Evolutionary conservation across 2,113 vertebrate species (phyloP).

Genomic region (Cyanoramphus novaezelandiae): DNA sequence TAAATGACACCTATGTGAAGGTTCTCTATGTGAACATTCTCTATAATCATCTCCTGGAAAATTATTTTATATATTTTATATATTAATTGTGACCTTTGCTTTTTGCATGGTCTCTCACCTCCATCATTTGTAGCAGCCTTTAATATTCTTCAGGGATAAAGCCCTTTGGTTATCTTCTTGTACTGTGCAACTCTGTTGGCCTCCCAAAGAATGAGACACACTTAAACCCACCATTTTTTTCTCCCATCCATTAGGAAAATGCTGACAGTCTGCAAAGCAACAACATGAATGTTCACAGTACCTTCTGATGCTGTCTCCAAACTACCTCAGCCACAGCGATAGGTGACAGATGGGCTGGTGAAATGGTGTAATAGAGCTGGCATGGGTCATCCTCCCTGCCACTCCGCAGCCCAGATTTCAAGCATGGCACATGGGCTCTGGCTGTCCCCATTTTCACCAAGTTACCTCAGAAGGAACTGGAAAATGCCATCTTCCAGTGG

Average conservation of each 20-base stretch:
- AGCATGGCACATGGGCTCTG: background rate
- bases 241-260: background rate
- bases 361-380: background rate
- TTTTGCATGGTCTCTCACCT: background rate
- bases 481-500: background rate
- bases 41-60: background rate
- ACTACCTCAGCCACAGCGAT: background rate
- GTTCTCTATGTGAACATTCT: background rate
- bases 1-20: background rate
- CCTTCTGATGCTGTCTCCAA: background rate
- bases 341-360: background rate
- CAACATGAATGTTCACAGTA: background rate
- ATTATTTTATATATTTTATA: background rate
- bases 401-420: accelerated
- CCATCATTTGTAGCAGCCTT: background rate
- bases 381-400: background rate
- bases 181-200: background rate
- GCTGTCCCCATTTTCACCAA: background rate
- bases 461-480: background rate
- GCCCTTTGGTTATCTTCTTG: background rate
- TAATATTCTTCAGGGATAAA: background rate
- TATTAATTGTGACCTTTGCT: background rate
- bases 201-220: background rate
- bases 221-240: background rate
- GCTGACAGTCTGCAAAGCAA: background rate